Base-by-base conservation (phyloP, 1,140 invertebrate species). In the Gryllus bimaculatus region DNA sequence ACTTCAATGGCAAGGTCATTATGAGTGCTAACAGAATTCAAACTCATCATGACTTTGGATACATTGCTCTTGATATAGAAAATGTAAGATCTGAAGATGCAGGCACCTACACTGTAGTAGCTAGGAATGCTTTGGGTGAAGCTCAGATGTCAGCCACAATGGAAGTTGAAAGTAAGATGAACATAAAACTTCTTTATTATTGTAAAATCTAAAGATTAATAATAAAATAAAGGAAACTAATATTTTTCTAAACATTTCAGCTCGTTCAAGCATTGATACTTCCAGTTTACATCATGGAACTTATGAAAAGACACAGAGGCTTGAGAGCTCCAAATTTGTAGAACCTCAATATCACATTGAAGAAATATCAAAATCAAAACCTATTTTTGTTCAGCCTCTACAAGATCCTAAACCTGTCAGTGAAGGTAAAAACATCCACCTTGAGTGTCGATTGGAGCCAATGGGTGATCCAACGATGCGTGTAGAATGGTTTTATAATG, bases 401-500 rank as follows among this genome's bases (percentile, higher is more conserved):
- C 92, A 90, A 54, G 93, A 96, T 82, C 92, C 93, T 13, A 91
- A 91, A 83, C 93, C 94, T n/a, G 89, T 96, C 7, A 91, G 90
- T 82, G 96, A 98, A 87, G 96, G 96, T 48, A 94, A 94, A 85
- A 96, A 96, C 83, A 93, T 97, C 84, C 96, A 97, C 83, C 86
- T 97, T 75, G 95, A 97, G 85, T 95, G 95, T 82, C 90, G 95
- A 75, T 86, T 98, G 79, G 96, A 98, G 85, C 96, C 96, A 1
- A 96, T 96, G 92, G 94, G 94, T 47, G 96, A 98, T 87, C 95
- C 95, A n/a, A 96, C 95, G 1, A 96, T 98, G 94, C 89, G 93
- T 83, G 79, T 98, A 7, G 96, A 98, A 87, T 98, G 96, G 96
- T 97, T 94, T 88, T 94, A 95, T 81, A 97, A 98, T 87, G 96